Percentiles rank a stretch among this genome's conserved stretches.
These are phyloP conservation scores for Thamnophis elegans DNA, from an alignment of 2,797 vertebrate species.

Conservation along the genomic window DNA sequence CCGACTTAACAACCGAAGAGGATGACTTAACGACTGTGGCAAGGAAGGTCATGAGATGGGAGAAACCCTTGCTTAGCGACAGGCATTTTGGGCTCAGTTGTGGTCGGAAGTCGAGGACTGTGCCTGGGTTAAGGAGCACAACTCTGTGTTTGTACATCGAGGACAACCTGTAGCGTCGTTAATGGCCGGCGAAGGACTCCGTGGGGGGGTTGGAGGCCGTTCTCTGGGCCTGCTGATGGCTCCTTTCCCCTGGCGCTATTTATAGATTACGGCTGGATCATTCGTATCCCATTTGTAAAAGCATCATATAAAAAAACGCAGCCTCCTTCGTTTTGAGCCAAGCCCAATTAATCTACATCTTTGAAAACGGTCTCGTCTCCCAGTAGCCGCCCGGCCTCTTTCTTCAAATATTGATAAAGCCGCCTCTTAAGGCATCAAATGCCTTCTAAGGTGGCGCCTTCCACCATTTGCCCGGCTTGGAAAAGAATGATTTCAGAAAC, in stretches of 20 bases:
- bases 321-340: background rate
- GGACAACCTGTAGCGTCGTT: too few species aligned
- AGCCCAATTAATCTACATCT: background rate
- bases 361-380: background rate
- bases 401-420: background rate
- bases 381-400: background rate
- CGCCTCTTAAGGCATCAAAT: too few species aligned
- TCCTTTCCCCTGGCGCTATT: background rate
- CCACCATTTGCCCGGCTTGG: background rate
- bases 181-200: background rate
- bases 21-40: too few species aligned
- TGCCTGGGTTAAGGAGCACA: background rate
- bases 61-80: too few species aligned
- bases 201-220: too few species aligned
- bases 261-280: background rate
- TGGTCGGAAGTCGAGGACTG: too few species aligned
- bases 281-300: background rate
- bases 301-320: background rate
- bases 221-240: background rate
- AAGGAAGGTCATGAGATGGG: too few species aligned
- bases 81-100: too few species aligned
- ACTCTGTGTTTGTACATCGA: background rate
- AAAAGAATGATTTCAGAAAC: background rate
- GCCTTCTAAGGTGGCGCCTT: too few species aligned
- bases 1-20: too few species aligned